phyloP scores from a whole-genome alignment of 2,888 invertebrate genomes.

The Chymomyza fuscimana region DNA sequence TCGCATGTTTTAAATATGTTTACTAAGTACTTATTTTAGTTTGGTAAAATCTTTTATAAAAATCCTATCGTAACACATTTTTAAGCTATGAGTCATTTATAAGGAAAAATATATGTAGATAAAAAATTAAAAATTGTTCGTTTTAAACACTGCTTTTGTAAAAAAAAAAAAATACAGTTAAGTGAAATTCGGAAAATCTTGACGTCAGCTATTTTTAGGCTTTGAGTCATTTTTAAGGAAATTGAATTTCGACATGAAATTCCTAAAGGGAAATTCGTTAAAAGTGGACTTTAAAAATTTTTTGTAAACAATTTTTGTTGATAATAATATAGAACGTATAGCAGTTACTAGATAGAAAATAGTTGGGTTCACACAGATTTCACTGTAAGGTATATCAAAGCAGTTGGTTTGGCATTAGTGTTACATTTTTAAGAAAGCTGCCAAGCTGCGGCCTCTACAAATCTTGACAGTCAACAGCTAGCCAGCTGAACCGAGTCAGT shows the following conservation, averaged over 20 bases:
- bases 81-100: neutral
- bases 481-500: neutral
- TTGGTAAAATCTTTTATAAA: neutral
- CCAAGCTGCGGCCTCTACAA: conserved; percentile 1
- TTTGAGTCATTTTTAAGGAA: too few species aligned
- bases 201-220: too few species aligned
- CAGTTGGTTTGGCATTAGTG: conserved; percentile 53
- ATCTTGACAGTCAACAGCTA: neutral
- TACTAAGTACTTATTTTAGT: neutral
- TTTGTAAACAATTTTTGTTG: too few species aligned
- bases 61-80: neutral
- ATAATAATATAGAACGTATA: too few species aligned
- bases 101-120: neutral
- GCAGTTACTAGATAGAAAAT: too few species aligned
- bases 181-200: too few species aligned
- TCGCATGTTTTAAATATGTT: neutral
- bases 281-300: too few species aligned
- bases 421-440: conserved; percentile 56
- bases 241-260: too few species aligned
- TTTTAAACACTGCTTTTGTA: too few species aligned
- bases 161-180: too few species aligned
- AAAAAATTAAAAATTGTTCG: too few species aligned
- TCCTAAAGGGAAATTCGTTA: too few species aligned
- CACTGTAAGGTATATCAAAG: neutral
- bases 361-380: neutral